Evolutionary conservation across 2,113 vertebrate genomes (phyloP).

Genomic region (Dicaeum eximium): DNA sequence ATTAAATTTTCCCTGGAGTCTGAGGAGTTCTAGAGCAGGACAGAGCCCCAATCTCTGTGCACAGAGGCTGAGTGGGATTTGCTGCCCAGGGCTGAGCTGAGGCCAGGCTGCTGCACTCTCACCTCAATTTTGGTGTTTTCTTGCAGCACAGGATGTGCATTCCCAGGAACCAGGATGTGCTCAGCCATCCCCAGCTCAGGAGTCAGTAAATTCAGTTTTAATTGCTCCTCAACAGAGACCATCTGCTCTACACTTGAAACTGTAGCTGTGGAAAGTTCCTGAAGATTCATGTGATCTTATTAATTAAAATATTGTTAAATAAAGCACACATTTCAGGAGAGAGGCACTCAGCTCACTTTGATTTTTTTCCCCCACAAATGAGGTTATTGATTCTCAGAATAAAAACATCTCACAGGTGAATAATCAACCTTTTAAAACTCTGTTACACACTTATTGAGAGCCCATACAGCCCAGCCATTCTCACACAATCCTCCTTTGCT

Average conservation of each 20-base stretch:
- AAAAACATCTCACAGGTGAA: background rate
- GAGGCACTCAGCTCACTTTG: background rate
- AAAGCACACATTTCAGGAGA: background rate
- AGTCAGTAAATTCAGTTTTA: conserved; percentile 50
- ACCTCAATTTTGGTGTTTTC: background rate
- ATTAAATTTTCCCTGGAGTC: background rate
- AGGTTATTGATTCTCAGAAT: background rate
- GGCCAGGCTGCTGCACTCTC: background rate
- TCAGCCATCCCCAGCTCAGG: conserved; percentile 3
- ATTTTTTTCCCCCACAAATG: background rate
- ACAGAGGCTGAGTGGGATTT: background rate
- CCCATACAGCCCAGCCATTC: background rate
- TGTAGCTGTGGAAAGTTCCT: conserved; percentile 8
- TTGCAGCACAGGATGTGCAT: background rate
- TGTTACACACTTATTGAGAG: background rate
- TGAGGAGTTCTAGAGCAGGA: too few species aligned
- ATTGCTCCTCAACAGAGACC: conserved; percentile 24
- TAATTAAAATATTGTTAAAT: background rate
- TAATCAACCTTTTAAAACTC: background rate
- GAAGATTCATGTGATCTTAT: background rate
- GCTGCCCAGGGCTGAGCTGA: background rate
- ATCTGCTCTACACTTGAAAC: conserved; percentile 8
- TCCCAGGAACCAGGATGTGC: background rate
- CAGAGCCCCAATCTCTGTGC: background rate
- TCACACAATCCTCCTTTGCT: background rate